Evolutionary conservation across 1,140 invertebrate species (phyloP), one percentile per base, ranked within the genome.

Genomic region (Pantala flavescens): DNA sequence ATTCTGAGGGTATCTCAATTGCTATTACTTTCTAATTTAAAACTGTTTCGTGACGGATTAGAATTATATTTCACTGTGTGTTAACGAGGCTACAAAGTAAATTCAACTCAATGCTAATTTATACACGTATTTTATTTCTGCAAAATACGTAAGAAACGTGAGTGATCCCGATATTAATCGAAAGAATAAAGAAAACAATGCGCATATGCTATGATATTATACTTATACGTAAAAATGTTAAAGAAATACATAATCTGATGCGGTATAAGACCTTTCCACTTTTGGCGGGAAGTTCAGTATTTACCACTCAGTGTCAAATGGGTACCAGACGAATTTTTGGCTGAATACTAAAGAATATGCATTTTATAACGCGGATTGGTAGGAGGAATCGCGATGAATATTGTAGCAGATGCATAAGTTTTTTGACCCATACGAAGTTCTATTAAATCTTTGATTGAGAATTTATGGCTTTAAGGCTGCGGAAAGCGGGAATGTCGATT

Each of bases 401-500:
- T 49, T 9, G 43, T 49, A 16, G 43, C 43, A 9, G 10, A 16
- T 49, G 43, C 9, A 49, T 49, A 16, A 11, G 43, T 9, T 9
- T 11, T 49, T 49, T 49, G n/a, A n/a, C n/a, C n/a, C n/a, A n/a
- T n/a, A n/a, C n/a, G n/a, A n/a, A n/a, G 10, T 49, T 49, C 16
- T 49, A 16, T 11, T 49, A 16, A 49, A 49, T 9, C 10, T 11
- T 49, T 9, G 16, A 49, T 63, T 63, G 49, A 19, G 49, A 16
- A 63, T 21, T 63, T 21, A 21, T 3, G 12, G 14, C 5, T 63
- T 16, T 63, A 63, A 95, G 93, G 90, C 90, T 11, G 93, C 93
- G 1, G 90, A 93, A 79, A 89, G 88, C 78, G 93, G 93, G 9
- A 92, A 93, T 81, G 82, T 93, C 23, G 90, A 91, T 72, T 90